Base-by-base conservation (phyloP, 2,888 invertebrate genomes). In the Galeopsomyia nigrocyanea region DNA sequence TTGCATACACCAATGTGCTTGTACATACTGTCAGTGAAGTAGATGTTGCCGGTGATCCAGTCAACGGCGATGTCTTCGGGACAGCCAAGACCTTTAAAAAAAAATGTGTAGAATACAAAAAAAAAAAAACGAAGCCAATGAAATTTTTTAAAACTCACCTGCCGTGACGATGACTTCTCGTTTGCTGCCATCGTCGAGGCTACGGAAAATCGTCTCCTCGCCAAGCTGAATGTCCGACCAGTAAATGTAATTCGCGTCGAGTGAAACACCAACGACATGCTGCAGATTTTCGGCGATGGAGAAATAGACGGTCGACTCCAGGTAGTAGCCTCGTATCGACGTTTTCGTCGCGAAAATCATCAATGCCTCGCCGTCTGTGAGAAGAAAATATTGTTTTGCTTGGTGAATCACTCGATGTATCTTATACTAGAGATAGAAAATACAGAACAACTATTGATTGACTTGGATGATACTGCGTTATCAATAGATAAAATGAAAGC, bases 61-160 rank as follows among this genome's bases (percentile, higher is more conserved):
- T 95, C 95, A 22, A 94, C 87, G 0, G 93, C 92, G 68, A 95
- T 87, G 78, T 94, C 93, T 75, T 94, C 94, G 0, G 94, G 93
- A 5, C 90, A 88, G 73, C 91, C 91, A 0, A 95, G 82, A 0
- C 95, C 95, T 76, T n/a, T 39, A 46, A 39, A n/a, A n/a, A 58
- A 22, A 64, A 64, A n/a, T 19, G 31, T 21, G n/a, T 13, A 3
- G 22, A 16, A 31, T 31, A 26, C 2, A 2, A 26, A 26, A 10
- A 39, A 66, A 10, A 16, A 49, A 17, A 51, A 22, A 53, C 46
- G 26, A 46, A 26, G 22, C 46, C 46, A 31, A 39, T 39, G 39
- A 13, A 10, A 39, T 39, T 7, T n/a, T 39, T 7, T n/a, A 56
- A 39, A 7, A 7, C 39, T 76, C 76, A 88, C 88, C 88, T 67